Evolutionary conservation across 1,140 invertebrate genomes (phyloP).

Genomic region (Eubasilissa regina): DNA sequence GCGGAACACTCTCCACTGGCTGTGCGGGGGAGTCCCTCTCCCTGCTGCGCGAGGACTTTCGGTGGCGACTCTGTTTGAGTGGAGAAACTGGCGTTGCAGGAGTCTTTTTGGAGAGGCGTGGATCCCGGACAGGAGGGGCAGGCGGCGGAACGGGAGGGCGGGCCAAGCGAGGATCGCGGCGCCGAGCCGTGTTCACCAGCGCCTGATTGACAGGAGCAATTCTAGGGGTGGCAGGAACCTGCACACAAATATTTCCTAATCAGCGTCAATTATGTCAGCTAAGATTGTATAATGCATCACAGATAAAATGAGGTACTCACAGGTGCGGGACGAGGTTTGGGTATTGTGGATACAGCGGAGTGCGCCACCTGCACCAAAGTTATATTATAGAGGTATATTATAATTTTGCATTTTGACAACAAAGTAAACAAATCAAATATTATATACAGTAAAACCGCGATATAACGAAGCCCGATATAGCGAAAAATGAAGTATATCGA

Average conservation of each 20-base stretch:
- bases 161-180: slow-evolving; percentile 76
- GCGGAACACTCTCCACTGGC: slow-evolving; percentile 17
- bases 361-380: slow-evolving; percentile 15
- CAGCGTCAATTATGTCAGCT: not conserved
- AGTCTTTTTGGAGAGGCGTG: slow-evolving; percentile 5
- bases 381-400: not conserved
- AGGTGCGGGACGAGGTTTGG: slow-evolving; percentile 25
- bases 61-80: too few relatives aligned
- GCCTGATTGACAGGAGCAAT: slow-evolving; percentile 79
- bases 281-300: not conserved
- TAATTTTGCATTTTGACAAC: too few relatives aligned
- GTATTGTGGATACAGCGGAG: slow-evolving; percentile 31
- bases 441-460: too few relatives aligned
- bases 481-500: too few relatives aligned
- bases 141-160: slow-evolving; percentile 66
- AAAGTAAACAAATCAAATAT: too few relatives aligned
- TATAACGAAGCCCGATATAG: too few relatives aligned
- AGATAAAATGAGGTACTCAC: slow-evolving; percentile 14
- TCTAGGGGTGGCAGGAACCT: slow-evolving; percentile 62
- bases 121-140: slow-evolving; percentile 28
- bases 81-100: too few relatives aligned
- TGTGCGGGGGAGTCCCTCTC: not conserved
- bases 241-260: not conserved
- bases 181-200: slow-evolving; percentile 72
- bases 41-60: not conserved